Base-by-base conservation (phyloP, 2,888 invertebrate species). In the Gari tellinella region DNA sequence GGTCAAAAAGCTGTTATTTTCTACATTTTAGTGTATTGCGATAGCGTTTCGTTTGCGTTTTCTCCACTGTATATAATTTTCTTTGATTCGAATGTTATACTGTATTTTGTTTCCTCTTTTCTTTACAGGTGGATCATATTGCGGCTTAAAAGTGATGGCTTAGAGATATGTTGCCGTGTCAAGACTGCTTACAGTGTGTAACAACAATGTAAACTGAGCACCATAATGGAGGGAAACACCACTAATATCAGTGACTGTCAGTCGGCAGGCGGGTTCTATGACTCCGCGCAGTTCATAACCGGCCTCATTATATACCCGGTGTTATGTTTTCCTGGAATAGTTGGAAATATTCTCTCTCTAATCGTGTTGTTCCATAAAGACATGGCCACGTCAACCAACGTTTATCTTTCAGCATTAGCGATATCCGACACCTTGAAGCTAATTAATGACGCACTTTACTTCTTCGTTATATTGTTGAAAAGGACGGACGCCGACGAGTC, bases 401-500 rank as follows among this genome's bases (percentile, higher is more conserved):
- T 88, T 1, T 89, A 87, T 61, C 75, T 90, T 26, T 76, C 86
- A 4, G 87, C 89, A 0, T 64, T 90, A 19, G 89, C 89, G 7
- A 84, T 90, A 17, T 85, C 88, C 1, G 90, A 90, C 64, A 84
- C 85, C 1, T 82, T 89, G 26, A 90, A 90, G 66, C 80, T 90
- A 14, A 74, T 88, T 7, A 89, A 89, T 62, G 90, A 90, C 67
- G 70, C 85, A 0, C 70, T 90, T 10, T 90, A 90, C 62, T 89
- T 89, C 62, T 77, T 88, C 41, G 80, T 88, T 21, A 84, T 87
- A 12, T 65, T 89, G 17, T 68, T 89, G 25, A 80, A 84, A 38
- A 60, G 81, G 25, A 84, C 80, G 14, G 68, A 86, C 12, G 69
- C 84, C 0, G 73, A 73, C 10, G 69, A 80, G 5, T 86, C 84